Evolutionary conservation across 2,113 vertebrate genomes (phyloP).

Genomic region (Donacobius atricapilla): DNA sequence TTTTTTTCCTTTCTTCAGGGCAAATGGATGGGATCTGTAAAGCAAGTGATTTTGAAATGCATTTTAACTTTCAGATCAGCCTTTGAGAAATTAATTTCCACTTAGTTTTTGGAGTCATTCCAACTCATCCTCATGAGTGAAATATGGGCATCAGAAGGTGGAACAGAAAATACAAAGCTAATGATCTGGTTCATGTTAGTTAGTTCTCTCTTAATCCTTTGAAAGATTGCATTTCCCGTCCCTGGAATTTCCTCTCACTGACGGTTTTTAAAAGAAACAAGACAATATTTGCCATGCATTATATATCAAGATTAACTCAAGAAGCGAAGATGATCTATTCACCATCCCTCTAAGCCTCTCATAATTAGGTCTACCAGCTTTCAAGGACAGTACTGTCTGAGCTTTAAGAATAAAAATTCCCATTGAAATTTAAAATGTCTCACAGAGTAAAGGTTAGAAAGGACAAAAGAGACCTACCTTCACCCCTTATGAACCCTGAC

Average conservation of each 20-base stretch:
- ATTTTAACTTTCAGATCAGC: slow-evolving; percentile 57
- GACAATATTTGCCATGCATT: slow-evolving; percentile 61
- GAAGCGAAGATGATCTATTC: slow-evolving; percentile 50
- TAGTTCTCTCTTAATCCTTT: slow-evolving; percentile 69
- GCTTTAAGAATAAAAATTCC: neutral
- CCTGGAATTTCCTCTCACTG: slow-evolving; percentile 42
- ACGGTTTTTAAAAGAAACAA: slow-evolving; percentile 58
- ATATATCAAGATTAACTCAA: slow-evolving; percentile 62
- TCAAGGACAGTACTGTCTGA: slow-evolving; percentile 38
- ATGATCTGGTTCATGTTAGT: slow-evolving; percentile 72
- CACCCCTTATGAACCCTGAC: neutral
- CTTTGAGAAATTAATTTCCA: slow-evolving; percentile 59
- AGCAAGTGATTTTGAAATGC: slow-evolving; percentile 40
- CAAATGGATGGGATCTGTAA: slow-evolving; percentile 30
- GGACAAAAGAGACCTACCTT: neutral
- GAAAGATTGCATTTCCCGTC: slow-evolving; percentile 54
- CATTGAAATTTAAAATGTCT: neutral
- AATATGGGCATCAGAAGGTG: slow-evolving; percentile 64
- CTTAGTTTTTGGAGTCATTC: slow-evolving; percentile 51
- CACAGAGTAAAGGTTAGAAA: neutral
- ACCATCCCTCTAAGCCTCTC: slow-evolving; percentile 51
- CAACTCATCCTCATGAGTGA: slow-evolving; percentile 54
- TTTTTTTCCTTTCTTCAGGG: slow-evolving; percentile 18
- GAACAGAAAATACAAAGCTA: slow-evolving; percentile 71
- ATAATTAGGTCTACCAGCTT: slow-evolving; percentile 52